A percentile compares a stretch with the other conserved stretches of the same genome.
Evolutionary conservation across 2,888 invertebrate genomes (phyloP).

Genomic region (Eupithecia subfuscata): DNA sequence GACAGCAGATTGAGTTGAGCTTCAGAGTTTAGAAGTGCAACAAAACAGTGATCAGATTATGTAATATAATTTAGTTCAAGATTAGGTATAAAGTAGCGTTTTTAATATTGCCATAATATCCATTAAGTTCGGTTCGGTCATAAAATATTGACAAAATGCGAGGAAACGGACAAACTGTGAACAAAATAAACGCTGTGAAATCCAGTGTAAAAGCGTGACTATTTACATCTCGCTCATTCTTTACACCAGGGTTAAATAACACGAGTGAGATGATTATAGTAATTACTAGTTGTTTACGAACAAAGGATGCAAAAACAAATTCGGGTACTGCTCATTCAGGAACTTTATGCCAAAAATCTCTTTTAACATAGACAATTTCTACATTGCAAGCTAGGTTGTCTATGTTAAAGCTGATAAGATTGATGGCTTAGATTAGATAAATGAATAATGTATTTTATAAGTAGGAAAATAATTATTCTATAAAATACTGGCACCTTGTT

Average conservation of each 20-base stretch:
- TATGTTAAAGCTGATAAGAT: constrained; percentile 8
- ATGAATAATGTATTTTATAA: background rate
- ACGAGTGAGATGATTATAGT: constrained; percentile 32
- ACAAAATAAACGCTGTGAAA: constrained; percentile 14
- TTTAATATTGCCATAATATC: constrained; percentile 23
- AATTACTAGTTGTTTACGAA: constrained; percentile 20
- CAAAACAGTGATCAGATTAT: background rate
- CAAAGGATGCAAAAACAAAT: constrained; percentile 27
- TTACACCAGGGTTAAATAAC: constrained; percentile 29
- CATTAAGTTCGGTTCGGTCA: constrained; percentile 8
- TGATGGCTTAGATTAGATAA: constrained; percentile 2
- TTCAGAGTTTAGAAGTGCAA: background rate
- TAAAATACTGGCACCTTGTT: constrained; percentile 40
- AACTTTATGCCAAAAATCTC: constrained; percentile 18
- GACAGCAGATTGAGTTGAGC: background rate
- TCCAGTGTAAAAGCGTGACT: constrained; percentile 31
- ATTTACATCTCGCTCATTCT: constrained; percentile 36
- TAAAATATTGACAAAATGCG: constrained; percentile 18
- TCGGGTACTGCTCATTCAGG: constrained; percentile 36
- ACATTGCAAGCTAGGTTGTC: constrained; percentile 3
- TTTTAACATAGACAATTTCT: constrained; percentile 10
- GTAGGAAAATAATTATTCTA: constrained; percentile 23
- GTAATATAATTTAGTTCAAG: background rate
- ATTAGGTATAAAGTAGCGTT: background rate
- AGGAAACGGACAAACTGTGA: constrained; percentile 17